phyloP scores from a whole-genome alignment of 2,888 invertebrate species.

The Andricus curvator region DNA sequence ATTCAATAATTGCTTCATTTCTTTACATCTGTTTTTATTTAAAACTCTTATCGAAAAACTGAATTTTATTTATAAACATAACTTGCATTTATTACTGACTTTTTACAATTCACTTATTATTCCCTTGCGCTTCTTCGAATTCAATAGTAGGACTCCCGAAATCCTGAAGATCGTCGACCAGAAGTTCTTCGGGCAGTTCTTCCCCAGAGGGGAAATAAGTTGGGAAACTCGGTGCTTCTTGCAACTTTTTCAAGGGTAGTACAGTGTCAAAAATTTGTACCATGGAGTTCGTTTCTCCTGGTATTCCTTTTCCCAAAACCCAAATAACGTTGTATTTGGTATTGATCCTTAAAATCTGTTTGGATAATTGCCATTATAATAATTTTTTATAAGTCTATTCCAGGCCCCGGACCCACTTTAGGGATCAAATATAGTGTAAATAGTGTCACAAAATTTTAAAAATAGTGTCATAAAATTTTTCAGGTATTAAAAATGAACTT shows the following conservation, averaged over 20 bases:
- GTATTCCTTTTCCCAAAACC: constrained; percentile 89
- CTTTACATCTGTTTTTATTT: constrained; percentile 50
- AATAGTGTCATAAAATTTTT: no score
- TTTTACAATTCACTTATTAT: neutral
- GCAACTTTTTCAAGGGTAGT: constrained; percentile 82
- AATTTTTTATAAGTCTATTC: neutral
- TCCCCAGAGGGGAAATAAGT: constrained; percentile 85
- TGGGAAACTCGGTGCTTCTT: constrained; percentile 73
- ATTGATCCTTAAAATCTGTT: constrained; percentile 94
- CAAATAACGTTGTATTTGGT: constrained; percentile 96
- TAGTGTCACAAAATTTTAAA: no score
- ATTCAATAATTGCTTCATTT: constrained; percentile 51
- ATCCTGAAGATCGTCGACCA: constrained; percentile 86
- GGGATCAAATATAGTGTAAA: no score
- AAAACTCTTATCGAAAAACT: neutral
- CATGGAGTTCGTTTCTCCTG: constrained; percentile 90
- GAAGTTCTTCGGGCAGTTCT: constrained; percentile 86
- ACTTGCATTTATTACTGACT: neutral
- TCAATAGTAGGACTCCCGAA: constrained; percentile 87
- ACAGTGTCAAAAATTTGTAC: constrained; percentile 91
- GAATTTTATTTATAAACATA: constrained; percentile 5
- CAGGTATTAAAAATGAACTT: no score
- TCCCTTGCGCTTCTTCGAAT: constrained; percentile 78
- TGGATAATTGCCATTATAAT: constrained; percentile 70
- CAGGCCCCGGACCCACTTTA: no score